A percentile compares a stretch with the other conserved stretches of the same genome.
Conservation (phyloP, 1,140 invertebrate species). For the Magallana ariakensis region DNA sequence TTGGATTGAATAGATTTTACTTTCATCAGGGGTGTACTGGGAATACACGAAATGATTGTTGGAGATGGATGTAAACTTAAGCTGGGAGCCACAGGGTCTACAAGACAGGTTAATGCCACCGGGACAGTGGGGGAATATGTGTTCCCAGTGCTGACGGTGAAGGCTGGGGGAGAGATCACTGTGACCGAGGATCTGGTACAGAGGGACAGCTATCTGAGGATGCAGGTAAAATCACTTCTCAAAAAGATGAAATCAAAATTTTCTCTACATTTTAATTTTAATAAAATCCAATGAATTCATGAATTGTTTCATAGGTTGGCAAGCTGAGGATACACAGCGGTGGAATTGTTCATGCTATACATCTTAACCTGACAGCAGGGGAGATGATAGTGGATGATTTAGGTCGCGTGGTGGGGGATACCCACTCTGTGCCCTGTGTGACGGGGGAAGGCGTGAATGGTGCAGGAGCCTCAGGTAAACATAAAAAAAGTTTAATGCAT, state of each 20-base stretch:
- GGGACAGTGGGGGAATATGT: conserved; percentile 55
- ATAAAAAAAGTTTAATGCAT: background rate
- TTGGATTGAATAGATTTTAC: background rate
- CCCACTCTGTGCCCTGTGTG: conserved; percentile 62
- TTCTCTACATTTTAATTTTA: too few relatives aligned
- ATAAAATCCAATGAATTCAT: background rate
- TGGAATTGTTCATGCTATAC: conserved; percentile 66
- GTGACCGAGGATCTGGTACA: conserved; percentile 62
- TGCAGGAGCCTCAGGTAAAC: conserved; percentile 61
- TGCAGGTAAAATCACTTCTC: conserved; percentile 44
- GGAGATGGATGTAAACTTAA: conserved; percentile 64
- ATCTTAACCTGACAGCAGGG: conserved; percentile 62
- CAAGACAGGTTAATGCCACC: conserved; percentile 51
- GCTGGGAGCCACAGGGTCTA: conserved; percentile 62
- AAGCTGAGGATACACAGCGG: conserved; percentile 64
- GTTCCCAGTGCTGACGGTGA: conserved; percentile 65
- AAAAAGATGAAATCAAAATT: background rate
- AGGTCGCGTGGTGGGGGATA: conserved; percentile 66
- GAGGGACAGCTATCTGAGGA: conserved; percentile 49
- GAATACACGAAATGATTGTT: conserved; percentile 65
- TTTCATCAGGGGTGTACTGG: conserved; percentile 66
- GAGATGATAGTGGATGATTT: conserved; percentile 68
- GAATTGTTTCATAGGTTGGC: conserved; percentile 58
- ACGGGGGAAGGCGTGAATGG: conserved; percentile 58
- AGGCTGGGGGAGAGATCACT: conserved; percentile 70